Evolutionary conservation across 2,797 vertebrate genomes (phyloP).

Genomic region (Arctocebus calabarensis): DNA sequence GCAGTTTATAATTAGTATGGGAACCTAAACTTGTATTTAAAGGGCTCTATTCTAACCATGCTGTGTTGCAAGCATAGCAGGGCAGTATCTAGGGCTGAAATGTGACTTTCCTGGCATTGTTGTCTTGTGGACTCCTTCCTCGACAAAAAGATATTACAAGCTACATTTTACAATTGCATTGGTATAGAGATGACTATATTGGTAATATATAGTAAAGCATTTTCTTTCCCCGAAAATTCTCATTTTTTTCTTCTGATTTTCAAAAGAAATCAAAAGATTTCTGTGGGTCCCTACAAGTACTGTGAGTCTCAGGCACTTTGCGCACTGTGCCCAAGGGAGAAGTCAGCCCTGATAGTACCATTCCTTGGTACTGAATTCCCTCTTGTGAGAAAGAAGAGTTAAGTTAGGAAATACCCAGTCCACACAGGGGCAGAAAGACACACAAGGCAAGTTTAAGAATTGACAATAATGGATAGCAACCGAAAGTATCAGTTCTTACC

Average conservation of each 20-base stretch:
- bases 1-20: slow-evolving; percentile 6
- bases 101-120: neutral
- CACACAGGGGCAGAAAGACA: slow-evolving; percentile 11
- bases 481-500: slow-evolving; percentile 6
- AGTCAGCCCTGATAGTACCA: neutral
- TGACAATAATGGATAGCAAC: slow-evolving; percentile 21
- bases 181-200: slow-evolving; percentile 38
- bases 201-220: neutral
- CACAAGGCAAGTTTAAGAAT: neutral
- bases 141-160: slow-evolving; percentile 31
- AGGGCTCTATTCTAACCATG: slow-evolving; percentile 41
- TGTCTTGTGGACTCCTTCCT: slow-evolving; percentile 3
- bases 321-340: neutral
- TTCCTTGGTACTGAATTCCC: slow-evolving; percentile 27
- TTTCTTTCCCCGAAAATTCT: slow-evolving; percentile 41
- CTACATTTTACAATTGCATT: slow-evolving; percentile 14
- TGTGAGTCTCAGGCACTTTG: neutral
- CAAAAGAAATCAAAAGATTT: slow-evolving; percentile 46
- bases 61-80: neutral
- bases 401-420: neutral
- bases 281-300: neutral
- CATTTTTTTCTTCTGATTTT: slow-evolving; percentile 50
- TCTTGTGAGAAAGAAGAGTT: neutral
- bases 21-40: neutral
- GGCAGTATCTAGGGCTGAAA: neutral